Evolutionary conservation across 1,140 invertebrate genomes (phyloP), one percentile per base, ranked within the genome.

Genomic region (Drosophila funebris): DNA sequence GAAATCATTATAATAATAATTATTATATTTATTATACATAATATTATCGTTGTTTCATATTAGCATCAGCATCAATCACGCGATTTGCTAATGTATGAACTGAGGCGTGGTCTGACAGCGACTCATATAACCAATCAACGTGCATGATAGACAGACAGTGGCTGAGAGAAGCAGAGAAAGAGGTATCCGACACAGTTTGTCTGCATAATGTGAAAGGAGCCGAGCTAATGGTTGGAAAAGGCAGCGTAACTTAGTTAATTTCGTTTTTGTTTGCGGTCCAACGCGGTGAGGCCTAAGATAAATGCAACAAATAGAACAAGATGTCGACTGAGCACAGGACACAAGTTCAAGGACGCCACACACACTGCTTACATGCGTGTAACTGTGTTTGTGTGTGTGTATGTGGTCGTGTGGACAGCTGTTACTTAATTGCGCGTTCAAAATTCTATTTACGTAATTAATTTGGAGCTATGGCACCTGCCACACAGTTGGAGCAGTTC

Each of bases 401-500:
- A 58, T 70, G 71, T 70, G 61, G 44, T 11, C 18, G 39, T 46
- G 43, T 44, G 13, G 20, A 7, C 29, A 37, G 9, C 36, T 13
- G 61, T 20, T 71, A 67, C 39, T 46, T 73, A 67, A 62, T 62
- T 46, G 73, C 74, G 82, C 67, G 82, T 85, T 87, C 74, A 87
- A 87, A 85, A 87, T 85, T 85, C 82, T 87, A 85, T 85, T 85
- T 87, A 85, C 82, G 66, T 82, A 85, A 85, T 85, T 87, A 78
- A 85, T 81, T 75, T 81, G 73, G 61, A 71, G 62, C 57, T 61
- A 43, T 37, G 36, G 16, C 44, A 9, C 4, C 27, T 14, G 11
- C 5, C 24, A 7, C 13, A n/a, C 24, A 22, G n/a, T n/a, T 2
- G 5, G 4, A 43, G 41, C 22, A 50, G 31, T 31, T 48, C 33